Percentiles rank a stretch among this genome's conserved stretches.
Evolutionary conservation across 2,113 vertebrate genomes (phyloP).

Genomic region (Cygnus atratus): DNA sequence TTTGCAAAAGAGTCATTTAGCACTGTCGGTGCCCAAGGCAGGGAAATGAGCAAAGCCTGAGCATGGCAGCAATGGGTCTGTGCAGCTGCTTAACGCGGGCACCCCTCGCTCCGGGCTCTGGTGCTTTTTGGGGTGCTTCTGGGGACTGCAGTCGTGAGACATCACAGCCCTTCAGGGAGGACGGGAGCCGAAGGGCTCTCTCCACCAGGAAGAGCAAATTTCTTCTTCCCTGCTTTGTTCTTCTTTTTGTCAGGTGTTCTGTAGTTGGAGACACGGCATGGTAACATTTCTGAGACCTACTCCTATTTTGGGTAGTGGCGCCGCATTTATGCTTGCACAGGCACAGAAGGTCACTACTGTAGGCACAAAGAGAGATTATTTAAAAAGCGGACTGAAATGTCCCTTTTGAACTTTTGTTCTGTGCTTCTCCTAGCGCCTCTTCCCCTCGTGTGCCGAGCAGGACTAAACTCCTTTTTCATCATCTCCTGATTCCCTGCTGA

Average conservation of each 20-base stretch:
- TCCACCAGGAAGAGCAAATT: rapidly evolving
- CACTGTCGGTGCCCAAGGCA: rapidly evolving
- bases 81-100: too few relatives aligned
- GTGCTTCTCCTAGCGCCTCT: background rate
- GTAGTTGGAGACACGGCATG: background rate
- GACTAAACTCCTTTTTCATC: background rate
- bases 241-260: background rate
- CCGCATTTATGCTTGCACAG: background rate
- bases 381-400: background rate
- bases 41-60: background rate
- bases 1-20: background rate
- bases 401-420: background rate
- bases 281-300: too few relatives aligned
- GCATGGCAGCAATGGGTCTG: too few relatives aligned
- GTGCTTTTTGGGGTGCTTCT: too few relatives aligned
- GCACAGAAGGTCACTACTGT: background rate
- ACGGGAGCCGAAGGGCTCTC: too few relatives aligned
- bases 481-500: background rate
- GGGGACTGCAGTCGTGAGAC: too few relatives aligned
- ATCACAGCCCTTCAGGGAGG: rapidly evolving
- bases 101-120: too few relatives aligned
- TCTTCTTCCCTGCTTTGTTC: background rate
- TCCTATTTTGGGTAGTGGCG: background rate
- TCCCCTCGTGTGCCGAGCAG: rapidly evolving
- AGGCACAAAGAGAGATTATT: background rate